Conservation (phyloP, 1,140 invertebrate species). For the Diabrotica undecimpunctata region DNA sequence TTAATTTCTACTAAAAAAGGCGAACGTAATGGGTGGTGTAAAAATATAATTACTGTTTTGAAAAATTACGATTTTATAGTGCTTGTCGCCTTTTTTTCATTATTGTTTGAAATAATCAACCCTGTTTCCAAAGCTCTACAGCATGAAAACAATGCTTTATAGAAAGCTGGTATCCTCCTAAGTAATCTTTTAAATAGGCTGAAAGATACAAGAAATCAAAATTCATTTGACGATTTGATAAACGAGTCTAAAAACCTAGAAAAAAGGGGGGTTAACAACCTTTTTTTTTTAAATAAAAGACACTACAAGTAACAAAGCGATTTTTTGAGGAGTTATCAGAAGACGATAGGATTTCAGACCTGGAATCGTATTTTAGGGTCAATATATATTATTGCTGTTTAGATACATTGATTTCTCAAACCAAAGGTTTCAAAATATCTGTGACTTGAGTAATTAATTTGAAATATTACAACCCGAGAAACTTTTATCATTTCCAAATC, state of each 20-base stretch:
- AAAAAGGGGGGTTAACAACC: constrained; percentile 21
- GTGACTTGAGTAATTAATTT: background rate
- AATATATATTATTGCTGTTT: constrained; percentile 24
- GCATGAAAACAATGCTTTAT: constrained; percentile 39
- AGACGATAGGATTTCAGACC: too few relatives aligned
- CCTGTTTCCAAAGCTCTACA: constrained; percentile 39
- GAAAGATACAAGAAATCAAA: constrained; percentile 34
- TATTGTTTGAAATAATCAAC: constrained; percentile 39
- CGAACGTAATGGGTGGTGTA: too few relatives aligned
- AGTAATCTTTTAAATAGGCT: constrained; percentile 41
- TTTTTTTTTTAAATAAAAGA: constrained; percentile 25
- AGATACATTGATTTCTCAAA: constrained; percentile 26
- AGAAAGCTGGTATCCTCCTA: constrained; percentile 37
- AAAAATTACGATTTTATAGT: too few relatives aligned
- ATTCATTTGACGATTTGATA: constrained; percentile 24
- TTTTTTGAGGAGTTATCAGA: constrained; percentile 27
- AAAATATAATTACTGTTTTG: too few relatives aligned
- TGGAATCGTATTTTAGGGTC: constrained; percentile 21
- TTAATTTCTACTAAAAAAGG: too few relatives aligned
- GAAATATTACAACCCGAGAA: background rate
- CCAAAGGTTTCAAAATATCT: constrained; percentile 19
- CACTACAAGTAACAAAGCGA: constrained; percentile 22
- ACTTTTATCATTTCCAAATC: background rate
- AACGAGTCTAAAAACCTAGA: constrained; percentile 24
- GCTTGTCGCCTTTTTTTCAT: constrained; percentile 35